These are phyloP conservation scores for Actinostola sp. DNA, from an alignment of 92 coral and sea anemone species.

Conservation along the genomic window DNA sequence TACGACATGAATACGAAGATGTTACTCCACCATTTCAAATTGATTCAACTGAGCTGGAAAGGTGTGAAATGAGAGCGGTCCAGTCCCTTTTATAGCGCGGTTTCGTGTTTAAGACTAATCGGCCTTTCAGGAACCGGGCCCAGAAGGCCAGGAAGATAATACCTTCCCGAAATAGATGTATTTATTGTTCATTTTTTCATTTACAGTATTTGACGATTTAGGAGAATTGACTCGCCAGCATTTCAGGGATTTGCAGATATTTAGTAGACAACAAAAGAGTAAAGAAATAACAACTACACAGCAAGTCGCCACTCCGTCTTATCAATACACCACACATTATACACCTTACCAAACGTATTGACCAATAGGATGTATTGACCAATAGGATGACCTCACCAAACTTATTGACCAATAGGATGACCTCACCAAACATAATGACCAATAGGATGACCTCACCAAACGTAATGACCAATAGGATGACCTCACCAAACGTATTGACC, in stretches of 20 bases:
- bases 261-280: constrained; percentile 58
- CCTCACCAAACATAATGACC: no score
- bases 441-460: no score
- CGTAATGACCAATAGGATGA: no score
- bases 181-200: not conserved
- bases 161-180: not conserved
- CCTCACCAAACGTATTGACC: no score
- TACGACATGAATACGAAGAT: no score
- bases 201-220: constrained; percentile 89
- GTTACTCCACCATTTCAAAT: no score
- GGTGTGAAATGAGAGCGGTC: no score
- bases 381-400: no score
- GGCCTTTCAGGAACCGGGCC: not conserved
- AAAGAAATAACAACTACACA: constrained; percentile 10
- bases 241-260: constrained; percentile 83
- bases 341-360: constrained; percentile 21
- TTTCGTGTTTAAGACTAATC: not conserved
- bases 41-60: no score
- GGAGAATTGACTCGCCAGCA: constrained; percentile 91
- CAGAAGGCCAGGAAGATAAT: not conserved
- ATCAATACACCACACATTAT: not conserved
- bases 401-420: no score
- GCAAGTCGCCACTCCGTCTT: not conserved
- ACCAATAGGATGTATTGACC: no score
- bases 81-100: no score